A percentile compares a stretch with the other conserved stretches of the same genome.
phyloP scores from a whole-genome alignment of 1,140 invertebrate species.

The Drosophila ohnishii region DNA sequence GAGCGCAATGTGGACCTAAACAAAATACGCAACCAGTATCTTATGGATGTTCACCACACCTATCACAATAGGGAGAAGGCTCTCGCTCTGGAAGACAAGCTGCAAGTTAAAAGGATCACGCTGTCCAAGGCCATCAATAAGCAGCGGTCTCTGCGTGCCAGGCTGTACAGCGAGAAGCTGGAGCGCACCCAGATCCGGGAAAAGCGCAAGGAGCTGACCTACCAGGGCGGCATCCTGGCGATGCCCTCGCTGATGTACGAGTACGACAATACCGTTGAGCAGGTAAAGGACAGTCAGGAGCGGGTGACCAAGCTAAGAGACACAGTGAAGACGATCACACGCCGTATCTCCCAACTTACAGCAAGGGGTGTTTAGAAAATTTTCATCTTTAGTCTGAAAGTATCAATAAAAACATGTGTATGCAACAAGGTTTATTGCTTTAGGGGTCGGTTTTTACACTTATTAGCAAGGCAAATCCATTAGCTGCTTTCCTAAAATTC shows the following conservation, averaged over 20 bases:
- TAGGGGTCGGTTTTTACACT: too few relatives aligned
- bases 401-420: background rate
- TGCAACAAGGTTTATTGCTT: background rate
- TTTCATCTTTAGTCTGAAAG: background rate
- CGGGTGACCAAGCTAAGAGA: slow-evolving; percentile 32
- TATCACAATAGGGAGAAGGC: slow-evolving; percentile 65
- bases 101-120: fast-evolving
- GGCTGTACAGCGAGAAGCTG: slow-evolving; percentile 30
- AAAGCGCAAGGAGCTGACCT: slow-evolving; percentile 30
- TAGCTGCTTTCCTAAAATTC: too few relatives aligned
- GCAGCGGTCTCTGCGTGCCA: slow-evolving; percentile 16
- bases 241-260: slow-evolving; percentile 69
- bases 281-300: slow-evolving; percentile 10
- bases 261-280: slow-evolving; percentile 56
- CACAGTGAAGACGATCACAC: slow-evolving; percentile 10
- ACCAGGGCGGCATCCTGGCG: slow-evolving; percentile 61
- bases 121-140: background rate
- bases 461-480: too few relatives aligned
- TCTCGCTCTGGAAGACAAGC: slow-evolving; percentile 15
- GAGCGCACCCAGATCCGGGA: slow-evolving; percentile 29
- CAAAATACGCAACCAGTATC: slow-evolving; percentile 37
- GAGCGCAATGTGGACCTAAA: slow-evolving; percentile 61
- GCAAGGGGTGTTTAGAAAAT: slow-evolving; percentile 1
- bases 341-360: slow-evolving; percentile 8
- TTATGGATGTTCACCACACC: slow-evolving; percentile 47